Evolutionary conservation across 2,113 vertebrate species (phyloP).

Genomic region (Jacana jacana): DNA sequence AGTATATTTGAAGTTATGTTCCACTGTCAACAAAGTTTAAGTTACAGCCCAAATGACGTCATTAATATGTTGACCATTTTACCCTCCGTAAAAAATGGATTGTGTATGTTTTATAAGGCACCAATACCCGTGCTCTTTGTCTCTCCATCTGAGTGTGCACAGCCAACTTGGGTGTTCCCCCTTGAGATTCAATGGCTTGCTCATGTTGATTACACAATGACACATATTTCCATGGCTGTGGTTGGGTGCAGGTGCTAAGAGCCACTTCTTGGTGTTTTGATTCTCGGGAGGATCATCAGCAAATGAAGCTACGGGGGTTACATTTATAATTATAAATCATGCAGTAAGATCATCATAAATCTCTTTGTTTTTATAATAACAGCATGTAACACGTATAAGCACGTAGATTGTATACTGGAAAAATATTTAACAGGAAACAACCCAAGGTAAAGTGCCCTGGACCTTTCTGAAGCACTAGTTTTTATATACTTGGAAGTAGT

Average conservation of each 20-base stretch:
- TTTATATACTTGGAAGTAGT: background rate
- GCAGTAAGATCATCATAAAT: background rate
- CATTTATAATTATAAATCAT: conserved; percentile 23
- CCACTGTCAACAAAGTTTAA: background rate
- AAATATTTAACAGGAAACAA: background rate
- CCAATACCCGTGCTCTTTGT: background rate
- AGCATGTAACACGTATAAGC: background rate
- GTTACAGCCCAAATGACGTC: background rate
- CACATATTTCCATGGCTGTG: conserved; percentile 31
- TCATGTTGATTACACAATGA: conserved; percentile 58
- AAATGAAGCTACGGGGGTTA: conserved; percentile 22
- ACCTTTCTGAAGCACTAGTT: background rate
- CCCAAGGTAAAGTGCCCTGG: background rate
- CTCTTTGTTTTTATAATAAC: background rate
- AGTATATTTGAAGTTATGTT: background rate
- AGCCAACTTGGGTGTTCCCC: conserved; percentile 58
- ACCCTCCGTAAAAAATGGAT: background rate
- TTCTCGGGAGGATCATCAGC: conserved; percentile 31
- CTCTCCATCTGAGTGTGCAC: background rate
- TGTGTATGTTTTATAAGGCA: background rate
- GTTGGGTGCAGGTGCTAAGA: conserved; percentile 49
- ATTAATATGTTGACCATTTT: background rate
- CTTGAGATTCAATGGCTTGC: conserved; percentile 16
- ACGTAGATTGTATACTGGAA: background rate
- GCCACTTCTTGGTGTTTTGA: background rate